These are phyloP conservation scores for Mallotus villosus DNA, from an alignment of 2,797 vertebrate genomes.

Conservation along the genomic window DNA sequence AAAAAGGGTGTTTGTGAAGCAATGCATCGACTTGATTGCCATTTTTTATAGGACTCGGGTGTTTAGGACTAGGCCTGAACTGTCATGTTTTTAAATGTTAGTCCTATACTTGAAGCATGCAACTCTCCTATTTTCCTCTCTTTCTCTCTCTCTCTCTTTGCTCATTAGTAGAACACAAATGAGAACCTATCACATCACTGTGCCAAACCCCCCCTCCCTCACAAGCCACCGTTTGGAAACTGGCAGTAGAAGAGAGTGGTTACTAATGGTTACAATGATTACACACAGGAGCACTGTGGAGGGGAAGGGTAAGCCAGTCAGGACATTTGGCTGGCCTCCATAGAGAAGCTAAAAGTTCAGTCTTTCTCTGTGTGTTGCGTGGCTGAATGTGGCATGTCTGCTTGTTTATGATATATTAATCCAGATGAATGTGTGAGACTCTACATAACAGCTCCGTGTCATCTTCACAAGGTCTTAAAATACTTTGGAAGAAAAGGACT, in stretches of 20 bases:
- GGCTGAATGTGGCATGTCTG: neutral
- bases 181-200: neutral
- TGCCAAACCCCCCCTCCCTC: constrained; percentile 20
- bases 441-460: too few relatives aligned
- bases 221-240: constrained; percentile 35
- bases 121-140: neutral
- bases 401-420: constrained; percentile 9
- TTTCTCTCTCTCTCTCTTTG: neutral
- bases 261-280: constrained; percentile 14
- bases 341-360: constrained; percentile 1
- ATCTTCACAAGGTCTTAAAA: too few relatives aligned
- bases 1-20: neutral
- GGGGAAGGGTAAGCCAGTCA: constrained; percentile 1
- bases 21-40: neutral
- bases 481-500: too few relatives aligned
- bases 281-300: constrained; percentile 26
- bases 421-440: neutral
- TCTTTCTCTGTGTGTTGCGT: neutral
- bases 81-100: too few relatives aligned
- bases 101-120: too few relatives aligned
- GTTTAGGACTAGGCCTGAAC: too few relatives aligned
- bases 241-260: constrained; percentile 18
- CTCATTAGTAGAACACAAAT: constrained; percentile 8
- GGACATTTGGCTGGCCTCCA: neutral
- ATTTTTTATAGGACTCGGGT: too few relatives aligned